A percentile compares a stretch with the other conserved stretches of the same genome.
phyloP scores from a whole-genome alignment of 2,888 invertebrate species.

The Prosopocoilus inquinatus region DNA sequence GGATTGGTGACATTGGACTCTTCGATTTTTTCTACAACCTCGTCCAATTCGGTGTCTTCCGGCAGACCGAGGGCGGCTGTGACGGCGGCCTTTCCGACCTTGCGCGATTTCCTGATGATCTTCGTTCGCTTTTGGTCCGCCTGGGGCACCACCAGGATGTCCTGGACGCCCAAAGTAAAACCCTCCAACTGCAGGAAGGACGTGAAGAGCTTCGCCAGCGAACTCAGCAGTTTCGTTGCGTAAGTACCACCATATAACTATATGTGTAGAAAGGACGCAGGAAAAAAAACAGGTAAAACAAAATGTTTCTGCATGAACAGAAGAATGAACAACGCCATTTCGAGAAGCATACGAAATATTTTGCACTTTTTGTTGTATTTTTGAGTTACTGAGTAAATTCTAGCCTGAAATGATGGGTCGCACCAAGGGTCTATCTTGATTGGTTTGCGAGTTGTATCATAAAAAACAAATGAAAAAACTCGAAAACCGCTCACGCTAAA shows the following conservation, averaged over 20 bases:
- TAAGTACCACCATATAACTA: slow-evolving; percentile 86
- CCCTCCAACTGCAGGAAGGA: slow-evolving; percentile 86
- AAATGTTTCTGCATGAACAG: background rate
- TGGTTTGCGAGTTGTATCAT: no score
- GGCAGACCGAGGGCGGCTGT: slow-evolving; percentile 69
- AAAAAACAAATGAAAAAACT: no score
- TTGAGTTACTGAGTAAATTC: no score
- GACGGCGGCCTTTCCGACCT: slow-evolving; percentile 41
- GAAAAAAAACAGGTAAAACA: slow-evolving; percentile 1
- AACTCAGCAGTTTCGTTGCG: slow-evolving; percentile 79
- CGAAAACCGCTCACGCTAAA: no score
- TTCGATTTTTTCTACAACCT: slow-evolving; percentile 67
- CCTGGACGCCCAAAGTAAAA: slow-evolving; percentile 93
- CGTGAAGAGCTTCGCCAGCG: slow-evolving; percentile 91
- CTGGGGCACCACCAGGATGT: slow-evolving; percentile 77
- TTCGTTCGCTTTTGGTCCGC: slow-evolving; percentile 72
- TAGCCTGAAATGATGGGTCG: no score
- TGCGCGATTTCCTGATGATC: slow-evolving; percentile 64
- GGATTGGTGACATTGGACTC: slow-evolving; percentile 68
- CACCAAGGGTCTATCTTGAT: no score
- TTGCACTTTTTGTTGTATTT: no score
- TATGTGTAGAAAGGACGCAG: slow-evolving; percentile 33
- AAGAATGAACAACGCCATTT: no score
- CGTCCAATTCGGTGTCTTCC: slow-evolving; percentile 56
- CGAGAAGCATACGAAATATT: no score